Conservation (phyloP, 2,113 vertebrate species). For the Mirounga angustirostris region DNA sequence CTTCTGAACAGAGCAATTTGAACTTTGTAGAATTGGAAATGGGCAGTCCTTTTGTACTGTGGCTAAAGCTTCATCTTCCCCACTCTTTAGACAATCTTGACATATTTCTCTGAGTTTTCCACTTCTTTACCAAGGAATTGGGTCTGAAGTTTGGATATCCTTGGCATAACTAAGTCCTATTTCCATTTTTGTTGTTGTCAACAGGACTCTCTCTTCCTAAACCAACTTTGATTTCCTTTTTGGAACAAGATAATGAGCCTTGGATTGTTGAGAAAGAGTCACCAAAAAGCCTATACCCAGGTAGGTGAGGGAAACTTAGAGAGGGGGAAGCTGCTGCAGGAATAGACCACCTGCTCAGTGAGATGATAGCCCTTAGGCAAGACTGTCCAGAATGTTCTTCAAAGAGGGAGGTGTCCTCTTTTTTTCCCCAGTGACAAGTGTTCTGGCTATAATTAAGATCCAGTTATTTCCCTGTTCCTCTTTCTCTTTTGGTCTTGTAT, state of each 20-base stretch:
- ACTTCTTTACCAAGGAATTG: not conserved
- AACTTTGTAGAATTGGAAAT: not conserved
- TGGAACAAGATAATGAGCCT: not conserved
- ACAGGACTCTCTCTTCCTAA: not conserved
- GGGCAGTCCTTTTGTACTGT: not conserved
- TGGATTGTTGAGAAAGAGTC: not conserved
- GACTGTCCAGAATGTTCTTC: not conserved
- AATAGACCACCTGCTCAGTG: not conserved
- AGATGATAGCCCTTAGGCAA: not conserved
- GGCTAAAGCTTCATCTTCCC: not conserved
- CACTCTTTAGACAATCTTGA: not conserved
- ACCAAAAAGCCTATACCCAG: not conserved
- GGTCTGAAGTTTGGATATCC: not conserved
- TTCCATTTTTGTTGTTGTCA: not conserved
- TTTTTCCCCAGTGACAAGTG: not conserved
- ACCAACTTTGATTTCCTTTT: not conserved
- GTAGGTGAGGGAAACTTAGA: not conserved
- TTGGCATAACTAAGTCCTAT: not conserved
- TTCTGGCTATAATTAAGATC: not conserved
- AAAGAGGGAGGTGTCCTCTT: not conserved
- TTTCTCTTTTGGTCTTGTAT: not conserved
- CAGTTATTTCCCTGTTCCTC: not conserved
- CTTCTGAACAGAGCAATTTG: not conserved
- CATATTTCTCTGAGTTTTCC: not conserved
- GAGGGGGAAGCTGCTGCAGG: not conserved